Evolutionary conservation across 1,140 invertebrate species (phyloP).

Genomic region (Sitodiplosis mosellana): DNA sequence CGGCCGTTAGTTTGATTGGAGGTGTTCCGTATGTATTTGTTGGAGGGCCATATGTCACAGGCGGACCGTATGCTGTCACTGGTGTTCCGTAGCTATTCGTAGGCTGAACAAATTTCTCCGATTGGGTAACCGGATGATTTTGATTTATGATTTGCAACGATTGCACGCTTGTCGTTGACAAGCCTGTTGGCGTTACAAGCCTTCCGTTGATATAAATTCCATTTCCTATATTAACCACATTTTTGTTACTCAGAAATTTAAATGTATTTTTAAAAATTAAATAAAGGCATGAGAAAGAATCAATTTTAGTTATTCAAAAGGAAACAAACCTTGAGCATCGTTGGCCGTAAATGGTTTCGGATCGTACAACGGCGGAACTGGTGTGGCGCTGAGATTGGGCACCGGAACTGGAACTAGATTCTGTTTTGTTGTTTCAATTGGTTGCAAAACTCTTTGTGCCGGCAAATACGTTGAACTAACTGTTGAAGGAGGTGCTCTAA

Average conservation of each 20-base stretch:
- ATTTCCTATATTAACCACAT: background rate
- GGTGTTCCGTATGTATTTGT: too few species aligned
- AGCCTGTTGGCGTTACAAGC: background rate
- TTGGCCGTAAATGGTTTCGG: constrained; percentile 29
- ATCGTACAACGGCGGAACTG: constrained; percentile 35
- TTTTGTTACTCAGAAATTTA: too few species aligned
- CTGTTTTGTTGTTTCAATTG: constrained; percentile 20
- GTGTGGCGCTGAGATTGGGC: constrained; percentile 30
- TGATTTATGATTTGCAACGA: constrained; percentile 3
- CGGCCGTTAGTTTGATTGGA: too few species aligned
- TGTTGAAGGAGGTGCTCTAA: too few species aligned
- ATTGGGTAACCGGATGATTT: constrained; percentile 11
- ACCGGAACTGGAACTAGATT: constrained; percentile 31
- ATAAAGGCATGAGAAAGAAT: too few species aligned
- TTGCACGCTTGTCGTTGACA: constrained; percentile 1
- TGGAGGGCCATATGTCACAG: too few species aligned
- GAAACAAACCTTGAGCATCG: background rate
- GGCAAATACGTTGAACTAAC: too few species aligned
- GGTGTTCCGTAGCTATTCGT: background rate
- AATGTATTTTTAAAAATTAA: too few species aligned
- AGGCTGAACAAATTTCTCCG: background rate
- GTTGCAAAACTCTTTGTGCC: background rate
- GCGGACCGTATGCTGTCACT: background rate
- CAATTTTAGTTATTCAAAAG: background rate
- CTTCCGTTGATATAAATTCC: background rate